These are phyloP conservation scores for Physocephala rufipes DNA, from an alignment of 2,888 invertebrate species.

Conservation along the genomic window DNA sequence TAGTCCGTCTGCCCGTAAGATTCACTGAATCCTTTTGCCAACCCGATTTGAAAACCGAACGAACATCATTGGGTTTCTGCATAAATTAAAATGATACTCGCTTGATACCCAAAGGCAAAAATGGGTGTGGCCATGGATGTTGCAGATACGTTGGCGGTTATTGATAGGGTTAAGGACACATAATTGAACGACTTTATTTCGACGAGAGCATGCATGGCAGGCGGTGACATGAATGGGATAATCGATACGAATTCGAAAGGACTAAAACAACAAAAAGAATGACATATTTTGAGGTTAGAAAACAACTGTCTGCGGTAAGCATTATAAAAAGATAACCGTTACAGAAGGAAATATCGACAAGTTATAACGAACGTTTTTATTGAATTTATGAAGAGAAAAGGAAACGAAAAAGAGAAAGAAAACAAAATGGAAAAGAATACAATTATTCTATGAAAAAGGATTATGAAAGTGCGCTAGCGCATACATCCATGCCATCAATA, in stretches of 20 bases:
- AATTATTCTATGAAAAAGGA: not conserved
- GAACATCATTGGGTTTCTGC: constrained; percentile 23
- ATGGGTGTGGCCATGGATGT: too few relatives aligned
- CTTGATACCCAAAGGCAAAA: constrained; percentile 6
- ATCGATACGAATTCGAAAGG: not conserved
- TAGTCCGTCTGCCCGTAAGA: not conserved
- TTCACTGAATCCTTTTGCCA: constrained; percentile 27
- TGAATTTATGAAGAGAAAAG: not conserved
- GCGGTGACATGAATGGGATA: not conserved
- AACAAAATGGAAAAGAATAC: constrained; percentile 19
- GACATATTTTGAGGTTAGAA: constrained; percentile 18
- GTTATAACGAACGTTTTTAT: not conserved
- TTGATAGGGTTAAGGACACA: too few relatives aligned
- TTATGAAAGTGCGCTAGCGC: constrained; percentile 22
- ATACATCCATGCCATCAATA: constrained; percentile 34
- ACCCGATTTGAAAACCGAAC: not conserved
- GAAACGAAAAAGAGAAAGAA: constrained; percentile 4
- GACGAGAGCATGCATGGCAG: too few relatives aligned
- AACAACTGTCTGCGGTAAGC: constrained; percentile 33
- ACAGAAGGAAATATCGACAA: not conserved
- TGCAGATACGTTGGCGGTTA: too few relatives aligned
- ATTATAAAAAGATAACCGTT: too few relatives aligned
- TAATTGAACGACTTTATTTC: too few relatives aligned
- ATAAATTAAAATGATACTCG: constrained; percentile 27
- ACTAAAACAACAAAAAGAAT: not conserved